Conservation (phyloP, 2,113 vertebrate genomes). For the Gasterosteus nipponicus region DNA sequence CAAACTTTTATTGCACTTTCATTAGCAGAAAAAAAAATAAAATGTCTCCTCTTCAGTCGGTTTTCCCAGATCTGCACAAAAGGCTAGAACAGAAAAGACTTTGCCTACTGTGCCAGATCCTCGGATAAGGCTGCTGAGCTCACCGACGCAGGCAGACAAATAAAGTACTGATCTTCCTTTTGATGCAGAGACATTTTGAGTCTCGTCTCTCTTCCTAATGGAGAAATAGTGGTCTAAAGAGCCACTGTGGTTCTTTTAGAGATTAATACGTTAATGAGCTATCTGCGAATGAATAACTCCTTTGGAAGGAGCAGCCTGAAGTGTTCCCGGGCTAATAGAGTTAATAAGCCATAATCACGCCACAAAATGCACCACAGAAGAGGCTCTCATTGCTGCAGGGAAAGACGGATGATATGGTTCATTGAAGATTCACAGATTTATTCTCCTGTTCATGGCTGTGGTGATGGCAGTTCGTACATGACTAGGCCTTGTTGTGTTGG, state of each 20-base stretch:
- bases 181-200: constrained; percentile 35
- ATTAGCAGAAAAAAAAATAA: not conserved
- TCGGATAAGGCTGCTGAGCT: constrained; percentile 9
- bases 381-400: constrained; percentile 55
- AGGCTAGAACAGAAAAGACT: not conserved
- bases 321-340: constrained; percentile 57
- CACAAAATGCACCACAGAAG: constrained; percentile 61
- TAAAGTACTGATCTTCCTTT: constrained; percentile 39
- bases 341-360: constrained; percentile 64
- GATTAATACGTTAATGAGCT: constrained; percentile 58
- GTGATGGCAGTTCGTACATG: constrained; percentile 49
- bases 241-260: constrained; percentile 47
- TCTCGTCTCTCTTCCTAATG: constrained; percentile 39
- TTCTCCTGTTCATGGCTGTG: constrained; percentile 51
- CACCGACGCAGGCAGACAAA: constrained; percentile 25
- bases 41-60: not conserved
- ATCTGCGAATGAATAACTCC: constrained; percentile 63
- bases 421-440: constrained; percentile 67
- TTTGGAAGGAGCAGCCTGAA: constrained; percentile 47
- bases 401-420: constrained; percentile 55
- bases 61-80: constrained; percentile 24
- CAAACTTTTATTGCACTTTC: constrained; percentile 7
- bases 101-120: not conserved
- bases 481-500: constrained; percentile 53
- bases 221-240: constrained; percentile 45